A percentile compares a stretch with the other conserved stretches of the same genome.
These are phyloP conservation scores for Lycaena phlaeas DNA, from an alignment of 2,888 invertebrate species.

Conservation along the genomic window DNA sequence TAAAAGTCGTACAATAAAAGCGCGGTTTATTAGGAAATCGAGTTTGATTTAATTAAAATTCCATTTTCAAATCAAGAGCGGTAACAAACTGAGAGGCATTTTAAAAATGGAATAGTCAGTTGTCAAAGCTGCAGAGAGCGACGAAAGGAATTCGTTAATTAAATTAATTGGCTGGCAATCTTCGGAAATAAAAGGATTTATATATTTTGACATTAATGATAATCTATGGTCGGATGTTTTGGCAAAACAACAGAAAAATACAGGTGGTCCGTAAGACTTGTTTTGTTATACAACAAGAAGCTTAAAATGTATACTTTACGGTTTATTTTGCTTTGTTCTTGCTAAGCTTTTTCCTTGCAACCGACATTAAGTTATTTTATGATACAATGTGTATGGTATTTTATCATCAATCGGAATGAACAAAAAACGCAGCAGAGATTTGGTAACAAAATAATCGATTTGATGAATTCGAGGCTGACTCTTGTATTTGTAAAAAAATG, in stretches of 20 bases:
- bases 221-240: constrained; percentile 37
- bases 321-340: no score
- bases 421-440: not conserved
- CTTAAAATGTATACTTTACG: no score
- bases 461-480: no score
- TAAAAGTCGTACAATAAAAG: no score
- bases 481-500: no score
- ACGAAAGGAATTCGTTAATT: constrained; percentile 60
- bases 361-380: not conserved
- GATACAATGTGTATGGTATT: not conserved
- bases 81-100: constrained; percentile 34
- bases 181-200: constrained; percentile 46
- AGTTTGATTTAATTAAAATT: constrained; percentile 68
- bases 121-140: constrained; percentile 45
- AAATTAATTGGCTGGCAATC: constrained; percentile 60
- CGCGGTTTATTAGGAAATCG: no score
- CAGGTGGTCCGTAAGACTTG: constrained; percentile 11
- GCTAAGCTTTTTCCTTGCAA: no score
- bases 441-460: not conserved
- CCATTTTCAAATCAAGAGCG: constrained; percentile 38
- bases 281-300: no score
- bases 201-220: constrained; percentile 54
- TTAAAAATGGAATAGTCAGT: constrained; percentile 46
- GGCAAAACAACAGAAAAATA: constrained; percentile 17
- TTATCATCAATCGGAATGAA: not conserved